Evolutionary conservation across 2,113 vertebrate genomes (phyloP).

Genomic region (Lagenorhynchus albirostris): DNA sequence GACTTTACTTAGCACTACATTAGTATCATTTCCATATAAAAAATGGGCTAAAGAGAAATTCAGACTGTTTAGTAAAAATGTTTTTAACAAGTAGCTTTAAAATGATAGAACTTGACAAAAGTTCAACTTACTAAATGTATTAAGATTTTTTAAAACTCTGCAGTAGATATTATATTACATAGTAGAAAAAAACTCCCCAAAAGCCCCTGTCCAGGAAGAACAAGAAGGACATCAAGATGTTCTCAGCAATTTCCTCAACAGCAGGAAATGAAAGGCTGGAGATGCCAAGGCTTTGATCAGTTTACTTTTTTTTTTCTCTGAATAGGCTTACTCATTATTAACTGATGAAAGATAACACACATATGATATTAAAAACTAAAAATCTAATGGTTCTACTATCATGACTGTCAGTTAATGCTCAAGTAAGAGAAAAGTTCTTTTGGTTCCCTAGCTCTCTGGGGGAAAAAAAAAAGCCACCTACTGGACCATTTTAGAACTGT

Average conservation of each 20-base stretch:
- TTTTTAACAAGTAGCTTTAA: slow-evolving; percentile 46
- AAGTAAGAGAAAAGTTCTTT: slow-evolving; percentile 67
- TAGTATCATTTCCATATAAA: background rate
- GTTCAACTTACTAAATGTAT: slow-evolving; percentile 47
- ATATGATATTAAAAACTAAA: slow-evolving; percentile 78
- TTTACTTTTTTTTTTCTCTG: slow-evolving; percentile 37
- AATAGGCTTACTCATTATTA: slow-evolving; percentile 82
- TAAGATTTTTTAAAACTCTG: slow-evolving; percentile 40
- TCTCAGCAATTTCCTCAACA: slow-evolving; percentile 91
- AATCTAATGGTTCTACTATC: slow-evolving; percentile 63
- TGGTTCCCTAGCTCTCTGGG: background rate
- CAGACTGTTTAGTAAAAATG: background rate
- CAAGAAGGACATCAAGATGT: slow-evolving; percentile 79
- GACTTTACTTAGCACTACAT: background rate
- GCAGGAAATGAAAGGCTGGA: slow-evolving; percentile 95
- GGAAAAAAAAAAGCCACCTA: background rate
- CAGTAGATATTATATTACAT: slow-evolving; percentile 6
- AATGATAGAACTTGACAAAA: slow-evolving; percentile 55
- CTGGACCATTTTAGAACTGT: slow-evolving; percentile 37
- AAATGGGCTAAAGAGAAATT: slow-evolving; percentile 3
- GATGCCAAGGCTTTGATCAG: slow-evolving; percentile 65
- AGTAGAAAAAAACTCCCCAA: background rate
- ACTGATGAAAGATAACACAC: slow-evolving; percentile 84
- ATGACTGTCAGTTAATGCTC: slow-evolving; percentile 58
- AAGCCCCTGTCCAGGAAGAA: slow-evolving; percentile 60